A percentile compares a stretch with the other conserved stretches of the same genome.
These are phyloP conservation scores for Crocidura indochinensis DNA, from an alignment of 2,797 vertebrate species.

Conservation along the genomic window DNA sequence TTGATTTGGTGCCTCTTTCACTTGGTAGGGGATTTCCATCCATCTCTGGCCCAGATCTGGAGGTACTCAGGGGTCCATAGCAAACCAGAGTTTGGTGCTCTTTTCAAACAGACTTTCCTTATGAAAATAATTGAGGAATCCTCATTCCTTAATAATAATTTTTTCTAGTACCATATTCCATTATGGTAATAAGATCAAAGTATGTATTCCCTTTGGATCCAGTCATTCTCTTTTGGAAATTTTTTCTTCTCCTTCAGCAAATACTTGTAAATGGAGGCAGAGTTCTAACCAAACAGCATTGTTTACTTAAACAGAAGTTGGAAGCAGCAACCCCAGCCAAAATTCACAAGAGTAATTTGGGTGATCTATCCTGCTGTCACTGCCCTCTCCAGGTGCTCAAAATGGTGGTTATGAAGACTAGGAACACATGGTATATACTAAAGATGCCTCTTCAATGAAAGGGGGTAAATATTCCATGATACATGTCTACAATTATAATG, in stretches of 20 bases:
- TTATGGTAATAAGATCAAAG: neutral
- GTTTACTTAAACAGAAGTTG: constrained; percentile 11
- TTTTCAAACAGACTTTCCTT: constrained; percentile 8
- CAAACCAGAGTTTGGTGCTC: neutral
- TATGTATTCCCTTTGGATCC: neutral
- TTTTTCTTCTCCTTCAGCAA: neutral
- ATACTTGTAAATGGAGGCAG: constrained; percentile 17
- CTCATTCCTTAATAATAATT: too few relatives aligned
- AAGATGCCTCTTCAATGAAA: neutral
- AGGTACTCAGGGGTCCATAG: too few relatives aligned
- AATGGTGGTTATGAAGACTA: constrained; percentile 8
- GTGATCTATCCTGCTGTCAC: neutral
- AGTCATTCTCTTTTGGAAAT: neutral
- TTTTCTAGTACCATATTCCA: too few relatives aligned
- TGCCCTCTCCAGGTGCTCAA: neutral
- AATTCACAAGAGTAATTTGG: neutral
- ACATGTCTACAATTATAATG: neutral
- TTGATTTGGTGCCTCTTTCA: neutral
- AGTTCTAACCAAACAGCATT: neutral
- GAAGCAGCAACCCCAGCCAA: neutral
- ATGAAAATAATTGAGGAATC: neutral
- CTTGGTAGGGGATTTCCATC: too few relatives aligned
- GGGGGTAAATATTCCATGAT: neutral
- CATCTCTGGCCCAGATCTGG: too few relatives aligned
- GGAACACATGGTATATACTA: constrained; percentile 6